Evolutionary conservation across 2,888 invertebrate genomes (phyloP).

Genomic region (Erebia epiphron): DNA sequence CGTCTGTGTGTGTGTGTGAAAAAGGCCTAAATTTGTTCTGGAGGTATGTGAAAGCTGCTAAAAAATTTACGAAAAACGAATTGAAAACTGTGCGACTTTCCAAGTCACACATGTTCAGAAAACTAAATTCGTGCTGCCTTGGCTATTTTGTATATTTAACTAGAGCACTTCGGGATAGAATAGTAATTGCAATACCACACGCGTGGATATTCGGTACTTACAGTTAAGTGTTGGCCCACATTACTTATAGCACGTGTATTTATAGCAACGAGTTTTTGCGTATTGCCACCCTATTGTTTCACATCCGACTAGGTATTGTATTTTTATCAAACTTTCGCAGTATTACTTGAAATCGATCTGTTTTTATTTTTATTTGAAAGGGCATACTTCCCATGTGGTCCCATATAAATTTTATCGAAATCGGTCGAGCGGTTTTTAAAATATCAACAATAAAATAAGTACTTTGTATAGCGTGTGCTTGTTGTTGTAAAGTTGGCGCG

Average conservation of each 20-base stretch:
- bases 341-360: too few relatives aligned
- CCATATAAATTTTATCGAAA: too few relatives aligned
- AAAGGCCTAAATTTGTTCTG: too few relatives aligned
- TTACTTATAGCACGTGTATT: constrained; percentile 19
- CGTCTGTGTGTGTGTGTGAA: too few relatives aligned
- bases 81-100: not conserved
- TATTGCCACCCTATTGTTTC: constrained; percentile 23
- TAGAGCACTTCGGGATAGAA: constrained; percentile 8
- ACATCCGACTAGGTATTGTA: too few relatives aligned
- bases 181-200: constrained; percentile 49
- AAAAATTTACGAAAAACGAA: not conserved
- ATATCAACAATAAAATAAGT: too few relatives aligned
- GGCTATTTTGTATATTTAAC: not conserved
- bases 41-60: too few relatives aligned
- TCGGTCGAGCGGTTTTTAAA: too few relatives aligned
- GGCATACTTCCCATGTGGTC: too few relatives aligned
- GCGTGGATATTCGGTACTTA: constrained; percentile 50
- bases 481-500: too few relatives aligned
- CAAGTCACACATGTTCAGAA: not conserved
- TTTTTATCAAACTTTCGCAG: not conserved
- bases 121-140: not conserved
- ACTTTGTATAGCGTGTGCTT: too few relatives aligned
- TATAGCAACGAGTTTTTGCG: constrained; percentile 24
- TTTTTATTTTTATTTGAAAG: too few relatives aligned
- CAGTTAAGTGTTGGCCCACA: constrained; percentile 53